Evolutionary conservation across 2,113 vertebrate genomes (phyloP).

Genomic region (Oreochromis spilurus): DNA sequence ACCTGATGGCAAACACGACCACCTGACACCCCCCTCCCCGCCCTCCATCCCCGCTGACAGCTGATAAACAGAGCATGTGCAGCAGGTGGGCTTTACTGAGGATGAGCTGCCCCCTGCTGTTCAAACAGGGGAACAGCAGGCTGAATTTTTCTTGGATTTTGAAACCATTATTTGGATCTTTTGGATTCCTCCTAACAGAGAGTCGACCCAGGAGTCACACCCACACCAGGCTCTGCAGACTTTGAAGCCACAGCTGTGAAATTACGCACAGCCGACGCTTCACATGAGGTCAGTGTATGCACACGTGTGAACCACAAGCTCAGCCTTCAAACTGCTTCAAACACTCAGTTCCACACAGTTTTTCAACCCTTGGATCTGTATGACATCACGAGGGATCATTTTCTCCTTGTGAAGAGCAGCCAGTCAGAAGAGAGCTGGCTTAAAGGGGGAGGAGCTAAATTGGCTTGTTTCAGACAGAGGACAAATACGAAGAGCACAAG

Average conservation of each 20-base stretch:
- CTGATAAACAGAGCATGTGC: not conserved
- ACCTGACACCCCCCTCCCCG: not conserved
- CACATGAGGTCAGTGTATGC: not conserved
- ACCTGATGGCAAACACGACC: not conserved
- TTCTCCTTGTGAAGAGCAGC: not conserved
- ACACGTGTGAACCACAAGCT: not conserved
- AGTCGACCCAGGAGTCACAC: not conserved
- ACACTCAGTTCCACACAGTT: not conserved
- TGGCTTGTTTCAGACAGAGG: not conserved
- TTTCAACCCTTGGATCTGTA: not conserved
- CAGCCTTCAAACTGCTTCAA: not conserved
- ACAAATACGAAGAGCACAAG: not conserved
- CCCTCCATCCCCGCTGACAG: not conserved
- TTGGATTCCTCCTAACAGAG: not conserved
- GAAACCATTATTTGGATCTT: not conserved
- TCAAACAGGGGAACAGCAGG: not conserved
- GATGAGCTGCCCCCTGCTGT: constrained; percentile 18
- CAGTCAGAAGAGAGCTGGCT: not conserved
- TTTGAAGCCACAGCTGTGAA: not conserved
- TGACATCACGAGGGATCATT: not conserved
- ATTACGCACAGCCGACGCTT: not conserved
- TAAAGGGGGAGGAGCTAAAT: not conserved
- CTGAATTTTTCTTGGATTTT: not conserved
- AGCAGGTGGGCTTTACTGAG: not conserved
- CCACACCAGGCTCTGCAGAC: not conserved